Percentiles rank a stretch among this genome's conserved stretches.
These are phyloP conservation scores for Leucosticte australis DNA, from an alignment of 2,113 vertebrate species.

Conservation along the genomic window DNA sequence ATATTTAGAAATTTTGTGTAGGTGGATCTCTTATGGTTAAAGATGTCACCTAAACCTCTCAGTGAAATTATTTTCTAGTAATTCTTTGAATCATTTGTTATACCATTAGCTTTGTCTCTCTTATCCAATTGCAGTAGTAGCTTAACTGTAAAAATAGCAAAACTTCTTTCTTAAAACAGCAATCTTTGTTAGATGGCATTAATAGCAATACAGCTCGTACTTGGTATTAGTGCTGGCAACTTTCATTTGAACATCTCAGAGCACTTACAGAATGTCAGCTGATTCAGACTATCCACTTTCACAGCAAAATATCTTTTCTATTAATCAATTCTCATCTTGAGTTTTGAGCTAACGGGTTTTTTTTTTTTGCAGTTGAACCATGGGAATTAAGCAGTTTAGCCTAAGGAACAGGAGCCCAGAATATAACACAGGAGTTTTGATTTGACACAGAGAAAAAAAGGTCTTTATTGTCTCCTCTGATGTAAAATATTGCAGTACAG, in stretches of 20 bases:
- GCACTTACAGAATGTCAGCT: neutral
- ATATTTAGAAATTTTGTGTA: constrained; percentile 46
- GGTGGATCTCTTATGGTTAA: constrained; percentile 1
- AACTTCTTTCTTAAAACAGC: neutral
- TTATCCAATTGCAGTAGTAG: neutral
- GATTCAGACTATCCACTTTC: neutral
- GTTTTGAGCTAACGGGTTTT: neutral
- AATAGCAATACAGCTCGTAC: neutral
- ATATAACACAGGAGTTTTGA: neutral
- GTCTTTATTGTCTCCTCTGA: neutral
- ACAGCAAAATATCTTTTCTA: neutral
- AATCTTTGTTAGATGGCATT: constrained; percentile 21
- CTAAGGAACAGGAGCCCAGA: neutral
- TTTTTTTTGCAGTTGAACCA: neutral
- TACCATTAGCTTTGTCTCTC: constrained; percentile 36
- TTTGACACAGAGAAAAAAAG: neutral
- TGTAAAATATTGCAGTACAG: neutral
- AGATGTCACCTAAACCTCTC: neutral
- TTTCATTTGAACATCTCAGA: neutral
- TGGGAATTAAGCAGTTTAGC: neutral
- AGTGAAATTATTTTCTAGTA: constrained; percentile 10
- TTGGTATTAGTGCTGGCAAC: neutral
- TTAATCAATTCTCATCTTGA: neutral
- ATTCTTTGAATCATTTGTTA: constrained; percentile 40
- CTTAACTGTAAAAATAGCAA: constrained; percentile 16